Percentiles rank a stretch among this genome's conserved stretches.
phyloP scores from a whole-genome alignment of 2,113 vertebrate genomes.

The Manacus vitellinus region DNA sequence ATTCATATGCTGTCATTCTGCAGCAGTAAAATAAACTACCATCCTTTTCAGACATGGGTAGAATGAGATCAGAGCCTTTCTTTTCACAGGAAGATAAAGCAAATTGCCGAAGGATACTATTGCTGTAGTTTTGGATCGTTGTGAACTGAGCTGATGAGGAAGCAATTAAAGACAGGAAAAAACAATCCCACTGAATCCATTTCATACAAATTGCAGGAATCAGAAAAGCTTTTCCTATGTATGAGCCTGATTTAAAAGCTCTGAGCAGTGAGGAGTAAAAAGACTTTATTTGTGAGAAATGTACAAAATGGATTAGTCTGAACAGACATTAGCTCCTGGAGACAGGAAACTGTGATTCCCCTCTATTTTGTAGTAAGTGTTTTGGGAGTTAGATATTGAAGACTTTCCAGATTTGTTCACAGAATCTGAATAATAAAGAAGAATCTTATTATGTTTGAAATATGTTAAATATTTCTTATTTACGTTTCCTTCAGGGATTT shows the following conservation, averaged over 20 bases:
- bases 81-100: constrained; percentile 2
- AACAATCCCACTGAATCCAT: neutral
- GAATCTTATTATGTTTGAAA: neutral
- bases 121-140: neutral
- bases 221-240: constrained; percentile 27
- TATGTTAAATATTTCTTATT: constrained; percentile 23
- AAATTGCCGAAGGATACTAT: neutral
- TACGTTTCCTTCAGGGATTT: neutral
- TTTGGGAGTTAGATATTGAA: neutral
- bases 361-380: neutral
- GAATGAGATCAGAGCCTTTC: constrained; percentile 26
- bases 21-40: neutral
- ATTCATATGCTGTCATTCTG: constrained; percentile 17
- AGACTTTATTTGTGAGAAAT: neutral
- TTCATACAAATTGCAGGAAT: constrained; percentile 12
- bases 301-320: neutral
- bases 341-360: neutral
- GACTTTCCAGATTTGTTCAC: neutral
- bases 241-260: neutral
- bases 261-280: neutral
- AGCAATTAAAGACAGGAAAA: constrained; percentile 64
- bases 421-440: neutral
- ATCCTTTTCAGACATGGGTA: constrained; percentile 12
- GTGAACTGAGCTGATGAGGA: constrained; percentile 36
- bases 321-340: neutral